Base-by-base conservation (phyloP, 2,888 invertebrate species). In the Scelioninae gen. 1 region DNA sequence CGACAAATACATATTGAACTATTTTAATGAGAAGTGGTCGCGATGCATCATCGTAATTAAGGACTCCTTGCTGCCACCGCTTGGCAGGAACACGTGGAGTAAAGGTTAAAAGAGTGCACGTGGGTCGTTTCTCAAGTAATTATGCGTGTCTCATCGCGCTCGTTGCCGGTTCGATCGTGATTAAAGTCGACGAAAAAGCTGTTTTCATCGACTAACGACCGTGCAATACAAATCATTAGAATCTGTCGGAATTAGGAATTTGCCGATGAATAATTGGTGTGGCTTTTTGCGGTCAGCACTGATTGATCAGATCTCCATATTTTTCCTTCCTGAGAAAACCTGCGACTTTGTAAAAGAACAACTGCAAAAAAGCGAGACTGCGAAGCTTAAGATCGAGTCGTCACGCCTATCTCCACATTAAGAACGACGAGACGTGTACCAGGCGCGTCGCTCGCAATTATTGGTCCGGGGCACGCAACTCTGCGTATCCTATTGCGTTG, bases 1-100 rank as follows among this genome's bases (percentile, higher is more conserved):
- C 87, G 90, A 91, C 90, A 90, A 91, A 91, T 91, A 90, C 88
- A 91, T 90, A 90, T 91, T 89, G 89, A 91, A 91, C 90, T 90
- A 91, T 91, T 91, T 91, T 91, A 91, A 91, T 91, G 91, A 90
- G 90, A 90, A 90, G 90, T 90, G 90, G 88, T 88, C 87, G 88
- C 88, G 86, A 91, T 91, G 89, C 90, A 88, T 90, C 91, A 91
- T 88, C 87, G 90, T 90, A 91, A 91, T 91, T 91, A 90, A 90
- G 87, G 86, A 80, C 29, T 88, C 85, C 77, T 86, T 85, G 38
- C 1, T 86, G n/a, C 13, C 15, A 85, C 88, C 85, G 62, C 85
- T 49, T 84, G 72, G 86, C 84, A 84, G 86, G 86, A 87, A 86
- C 87, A 85, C 84, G 87, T 87, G 81, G 88, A 87, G 88, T 89